Percentiles rank a stretch among this genome's conserved stretches.
Evolutionary conservation across 2,113 vertebrate species (phyloP).

Genomic region (Pseudopipra pipra): DNA sequence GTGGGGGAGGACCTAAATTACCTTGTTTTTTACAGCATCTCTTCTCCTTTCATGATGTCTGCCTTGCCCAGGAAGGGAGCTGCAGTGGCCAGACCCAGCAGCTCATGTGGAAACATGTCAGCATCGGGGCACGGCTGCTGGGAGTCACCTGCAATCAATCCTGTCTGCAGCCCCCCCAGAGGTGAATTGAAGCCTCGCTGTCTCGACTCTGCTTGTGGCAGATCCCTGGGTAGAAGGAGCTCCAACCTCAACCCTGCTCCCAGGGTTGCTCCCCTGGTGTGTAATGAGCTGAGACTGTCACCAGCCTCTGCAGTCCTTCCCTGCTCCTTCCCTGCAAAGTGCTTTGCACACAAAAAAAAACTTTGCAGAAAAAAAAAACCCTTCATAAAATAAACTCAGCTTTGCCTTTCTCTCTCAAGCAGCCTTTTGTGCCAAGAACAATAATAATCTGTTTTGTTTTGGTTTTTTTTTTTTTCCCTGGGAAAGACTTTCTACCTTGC

Average conservation of each 20-base stretch:
- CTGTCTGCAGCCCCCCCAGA: accelerated
- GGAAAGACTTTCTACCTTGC: background rate
- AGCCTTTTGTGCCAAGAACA: background rate
- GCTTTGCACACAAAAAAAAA: background rate
- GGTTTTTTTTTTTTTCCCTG: background rate
- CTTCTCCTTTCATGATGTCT: background rate
- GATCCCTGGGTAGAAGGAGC: background rate
- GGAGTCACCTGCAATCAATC: background rate
- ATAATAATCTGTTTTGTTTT: background rate
- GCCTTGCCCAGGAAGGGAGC: background rate
- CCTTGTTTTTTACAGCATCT: background rate
- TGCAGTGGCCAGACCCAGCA: background rate
- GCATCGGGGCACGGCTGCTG: accelerated
- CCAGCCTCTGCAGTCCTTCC: background rate
- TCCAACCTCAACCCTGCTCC: accelerated
- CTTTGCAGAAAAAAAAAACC: background rate
- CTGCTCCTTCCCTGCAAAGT: background rate
- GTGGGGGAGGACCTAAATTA: background rate
- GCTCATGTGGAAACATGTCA: accelerated
- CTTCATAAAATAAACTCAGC: background rate
- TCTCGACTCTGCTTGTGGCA: background rate
- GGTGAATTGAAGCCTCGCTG: background rate
- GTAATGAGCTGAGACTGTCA: background rate
- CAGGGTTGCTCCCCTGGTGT: background rate
- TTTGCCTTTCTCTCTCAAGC: background rate